Evolutionary conservation across 2,888 invertebrate genomes (phyloP).

Genomic region (Silvanus unidentatus): DNA sequence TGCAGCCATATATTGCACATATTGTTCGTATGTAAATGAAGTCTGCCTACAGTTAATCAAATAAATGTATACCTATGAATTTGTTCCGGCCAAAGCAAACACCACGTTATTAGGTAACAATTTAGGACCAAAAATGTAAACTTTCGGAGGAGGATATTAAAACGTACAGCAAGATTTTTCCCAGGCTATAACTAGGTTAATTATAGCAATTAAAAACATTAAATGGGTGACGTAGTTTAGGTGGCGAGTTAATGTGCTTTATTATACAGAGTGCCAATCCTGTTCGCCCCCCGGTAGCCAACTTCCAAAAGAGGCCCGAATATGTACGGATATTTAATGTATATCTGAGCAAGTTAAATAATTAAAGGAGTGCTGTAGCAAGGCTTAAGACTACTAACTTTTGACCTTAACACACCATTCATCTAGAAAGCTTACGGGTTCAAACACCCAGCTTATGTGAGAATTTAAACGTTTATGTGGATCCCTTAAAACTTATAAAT

Average conservation of each 20-base stretch:
- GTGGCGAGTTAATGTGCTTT: background rate
- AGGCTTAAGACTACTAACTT: conserved; percentile 16
- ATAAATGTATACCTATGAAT: too few species aligned
- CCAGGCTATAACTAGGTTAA: conserved; percentile 2
- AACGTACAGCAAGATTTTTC: too few species aligned
- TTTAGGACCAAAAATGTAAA: too few species aligned
- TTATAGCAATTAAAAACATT: conserved; percentile 4
- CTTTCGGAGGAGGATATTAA: too few species aligned
- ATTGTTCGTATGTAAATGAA: too few species aligned
- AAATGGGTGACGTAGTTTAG: background rate
- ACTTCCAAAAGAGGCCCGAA: background rate
- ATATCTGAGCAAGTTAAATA: conserved; percentile 11
- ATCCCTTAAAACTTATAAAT: conserved; percentile 9
- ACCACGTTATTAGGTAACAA: too few species aligned
- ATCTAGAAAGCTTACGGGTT: conserved; percentile 12
- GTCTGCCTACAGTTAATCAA: too few species aligned
- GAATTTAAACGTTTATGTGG: conserved; percentile 14
- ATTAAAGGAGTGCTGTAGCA: conserved; percentile 14
- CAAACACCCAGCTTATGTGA: conserved; percentile 16
- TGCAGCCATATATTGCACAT: too few species aligned
- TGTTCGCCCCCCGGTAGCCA: too few species aligned
- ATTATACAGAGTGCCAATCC: conserved; percentile 1
- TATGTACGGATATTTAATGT: conserved; percentile 1
- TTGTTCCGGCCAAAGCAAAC: too few species aligned
- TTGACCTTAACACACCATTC: conserved; percentile 14